Evolutionary conservation across 2,113 vertebrate species (phyloP).

Genomic region (Neolamprologus modestus): DNA sequence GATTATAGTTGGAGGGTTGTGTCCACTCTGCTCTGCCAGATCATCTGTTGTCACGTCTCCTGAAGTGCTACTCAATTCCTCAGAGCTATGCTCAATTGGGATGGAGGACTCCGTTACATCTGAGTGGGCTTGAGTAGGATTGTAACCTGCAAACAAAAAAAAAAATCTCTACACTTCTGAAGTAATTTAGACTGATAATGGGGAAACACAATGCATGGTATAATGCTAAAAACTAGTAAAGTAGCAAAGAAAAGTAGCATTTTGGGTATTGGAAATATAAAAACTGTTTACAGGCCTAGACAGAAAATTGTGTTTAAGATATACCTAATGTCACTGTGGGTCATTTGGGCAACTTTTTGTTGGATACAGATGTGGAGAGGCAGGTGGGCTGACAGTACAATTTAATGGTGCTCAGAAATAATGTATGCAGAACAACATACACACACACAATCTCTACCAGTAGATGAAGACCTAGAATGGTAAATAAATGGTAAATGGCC

Average conservation of each 20-base stretch:
- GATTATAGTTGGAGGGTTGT: not conserved
- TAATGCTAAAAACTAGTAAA: not conserved
- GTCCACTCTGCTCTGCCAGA: not conserved
- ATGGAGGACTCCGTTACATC: not conserved
- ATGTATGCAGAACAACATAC: not conserved
- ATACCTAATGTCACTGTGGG: not conserved
- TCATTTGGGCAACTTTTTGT: not conserved
- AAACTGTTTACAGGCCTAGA: rapidly evolving
- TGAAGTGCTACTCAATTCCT: not conserved
- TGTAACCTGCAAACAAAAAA: constrained; percentile 22
- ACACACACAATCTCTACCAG: not conserved
- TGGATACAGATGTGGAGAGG: not conserved
- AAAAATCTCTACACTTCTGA: not conserved
- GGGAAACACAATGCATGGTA: not conserved
- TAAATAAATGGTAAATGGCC: no score
- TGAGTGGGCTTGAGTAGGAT: not conserved
- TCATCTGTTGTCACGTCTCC: not conserved
- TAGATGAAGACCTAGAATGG: not conserved
- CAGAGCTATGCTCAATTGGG: not conserved
- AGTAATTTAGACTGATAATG: not conserved
- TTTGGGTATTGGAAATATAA: not conserved
- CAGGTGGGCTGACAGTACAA: not conserved
- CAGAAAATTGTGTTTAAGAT: not conserved
- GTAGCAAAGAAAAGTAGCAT: not conserved
- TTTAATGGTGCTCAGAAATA: not conserved